Evolutionary conservation across 2,113 vertebrate genomes (phyloP).

Genomic region (Toxostoma redivivum): DNA sequence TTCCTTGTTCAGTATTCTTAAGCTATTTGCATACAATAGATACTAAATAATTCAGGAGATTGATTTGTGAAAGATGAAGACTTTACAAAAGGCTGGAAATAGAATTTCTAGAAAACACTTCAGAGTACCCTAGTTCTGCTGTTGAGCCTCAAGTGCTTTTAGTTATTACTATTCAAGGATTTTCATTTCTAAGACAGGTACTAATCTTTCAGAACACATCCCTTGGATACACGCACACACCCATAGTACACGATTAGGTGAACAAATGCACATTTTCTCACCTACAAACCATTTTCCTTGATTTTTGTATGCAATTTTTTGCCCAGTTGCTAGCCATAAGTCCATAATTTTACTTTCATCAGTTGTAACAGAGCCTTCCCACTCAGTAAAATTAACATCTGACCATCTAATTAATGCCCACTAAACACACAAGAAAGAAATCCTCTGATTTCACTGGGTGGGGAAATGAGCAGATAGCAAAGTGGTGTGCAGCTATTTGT

Average conservation of each 20-base stretch:
- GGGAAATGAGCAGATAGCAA: neutral
- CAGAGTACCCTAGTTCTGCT: neutral
- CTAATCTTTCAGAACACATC: neutral
- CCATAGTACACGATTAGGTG: neutral
- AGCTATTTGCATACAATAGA: neutral
- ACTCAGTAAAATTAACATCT: neutral
- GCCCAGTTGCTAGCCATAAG: neutral
- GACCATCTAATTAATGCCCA: neutral
- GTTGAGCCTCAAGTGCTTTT: neutral
- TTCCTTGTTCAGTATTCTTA: neutral
- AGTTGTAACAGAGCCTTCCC: neutral
- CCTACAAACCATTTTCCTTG: neutral
- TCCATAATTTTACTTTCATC: neutral
- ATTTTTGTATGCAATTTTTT: neutral
- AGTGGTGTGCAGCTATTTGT: neutral
- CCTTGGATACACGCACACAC: neutral
- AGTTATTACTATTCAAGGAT: neutral
- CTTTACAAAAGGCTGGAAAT: neutral
- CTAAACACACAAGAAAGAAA: neutral
- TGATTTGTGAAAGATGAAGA: neutral
- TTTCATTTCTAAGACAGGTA: neutral
- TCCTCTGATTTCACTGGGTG: neutral
- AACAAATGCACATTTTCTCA: neutral
- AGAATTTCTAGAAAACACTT: neutral
- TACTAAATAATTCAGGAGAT: conserved; percentile 7